phyloP scores from a whole-genome alignment of 2,797 vertebrate genomes.

The Varecia variegata region DNA sequence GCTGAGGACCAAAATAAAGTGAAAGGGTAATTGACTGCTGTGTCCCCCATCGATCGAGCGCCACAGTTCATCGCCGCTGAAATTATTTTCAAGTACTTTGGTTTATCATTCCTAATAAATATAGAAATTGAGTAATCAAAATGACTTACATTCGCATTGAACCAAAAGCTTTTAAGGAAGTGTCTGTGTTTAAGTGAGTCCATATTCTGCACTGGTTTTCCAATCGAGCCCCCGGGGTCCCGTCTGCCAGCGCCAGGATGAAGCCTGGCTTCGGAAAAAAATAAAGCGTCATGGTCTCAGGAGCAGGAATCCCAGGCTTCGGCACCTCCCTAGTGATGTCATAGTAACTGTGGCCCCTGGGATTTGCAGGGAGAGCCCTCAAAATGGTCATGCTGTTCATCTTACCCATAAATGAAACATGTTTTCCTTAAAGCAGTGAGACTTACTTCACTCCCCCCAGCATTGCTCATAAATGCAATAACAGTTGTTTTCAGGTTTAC shows the following conservation, averaged over 20 bases:
- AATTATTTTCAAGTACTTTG: slow-evolving; percentile 80
- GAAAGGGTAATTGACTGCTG: slow-evolving; percentile 83
- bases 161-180: slow-evolving; percentile 78
- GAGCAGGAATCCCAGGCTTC: not conserved
- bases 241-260: not conserved
- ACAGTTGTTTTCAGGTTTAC: not conserved
- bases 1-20: slow-evolving; percentile 81
- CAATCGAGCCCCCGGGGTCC: not conserved
- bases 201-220: slow-evolving; percentile 46
- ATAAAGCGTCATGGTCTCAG: not conserved
- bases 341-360: not conserved
- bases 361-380: not conserved
- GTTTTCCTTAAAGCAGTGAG: not conserved
- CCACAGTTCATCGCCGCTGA: slow-evolving; percentile 73
- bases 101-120: slow-evolving; percentile 78
- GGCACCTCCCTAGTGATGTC: not conserved
- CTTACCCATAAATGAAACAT: not conserved
- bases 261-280: not conserved
- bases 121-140: slow-evolving; percentile 73
- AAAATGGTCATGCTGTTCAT: not conserved
- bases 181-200: slow-evolving; percentile 72
- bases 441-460: not conserved
- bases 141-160: slow-evolving; percentile 65
- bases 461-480: not conserved
- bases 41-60: slow-evolving; percentile 78